Percentiles rank a stretch among this genome's conserved stretches.
Conservation (phyloP, 23 tunicate genomes). For the Pegea sp. region DNA sequence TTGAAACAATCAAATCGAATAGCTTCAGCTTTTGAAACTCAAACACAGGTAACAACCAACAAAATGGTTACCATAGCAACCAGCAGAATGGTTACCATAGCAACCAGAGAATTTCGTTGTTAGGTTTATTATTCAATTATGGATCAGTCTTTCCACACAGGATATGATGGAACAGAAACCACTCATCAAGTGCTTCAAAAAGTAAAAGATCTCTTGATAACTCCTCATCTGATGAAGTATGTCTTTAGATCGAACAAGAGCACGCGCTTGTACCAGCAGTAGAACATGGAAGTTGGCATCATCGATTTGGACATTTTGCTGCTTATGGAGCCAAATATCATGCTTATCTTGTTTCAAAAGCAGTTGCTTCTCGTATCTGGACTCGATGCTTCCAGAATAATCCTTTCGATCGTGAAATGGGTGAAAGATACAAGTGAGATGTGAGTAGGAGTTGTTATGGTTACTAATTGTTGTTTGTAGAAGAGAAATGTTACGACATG, state of each 20-base stretch:
- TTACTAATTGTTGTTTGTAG: slow-evolving; percentile 8
- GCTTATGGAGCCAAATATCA: slow-evolving; percentile 92
- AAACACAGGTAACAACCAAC: slow-evolving; percentile 74
- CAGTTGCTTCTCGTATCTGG: slow-evolving; percentile 78
- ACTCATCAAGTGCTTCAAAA: slow-evolving; percentile 5
- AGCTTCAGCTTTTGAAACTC: slow-evolving; percentile 36
- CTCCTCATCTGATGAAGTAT: neutral
- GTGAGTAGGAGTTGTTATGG: neutral
- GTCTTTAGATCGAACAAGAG: slow-evolving; percentile 23
- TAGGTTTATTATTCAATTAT: slow-evolving; percentile 51
- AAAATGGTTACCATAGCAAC: too few species aligned
- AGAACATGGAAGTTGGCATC: slow-evolving; percentile 44
- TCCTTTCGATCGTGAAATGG: slow-evolving; percentile 50
- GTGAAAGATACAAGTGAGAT: slow-evolving; percentile 38
- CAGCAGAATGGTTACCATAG: too few species aligned
- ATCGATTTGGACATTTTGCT: slow-evolving; percentile 60
- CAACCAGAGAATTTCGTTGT: neutral
- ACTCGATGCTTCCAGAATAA: slow-evolving; percentile 33
- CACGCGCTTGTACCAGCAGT: slow-evolving; percentile 39
- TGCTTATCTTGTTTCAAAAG: slow-evolving; percentile 72
- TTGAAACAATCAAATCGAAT: slow-evolving; percentile 27
- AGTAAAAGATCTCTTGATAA: too few species aligned
- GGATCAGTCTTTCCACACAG: slow-evolving; percentile 39
- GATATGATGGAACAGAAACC: neutral
- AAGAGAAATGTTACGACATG: slow-evolving; percentile 48